phyloP scores from a whole-genome alignment of 2,888 invertebrate species.

The Nymphalis polychloros region DNA sequence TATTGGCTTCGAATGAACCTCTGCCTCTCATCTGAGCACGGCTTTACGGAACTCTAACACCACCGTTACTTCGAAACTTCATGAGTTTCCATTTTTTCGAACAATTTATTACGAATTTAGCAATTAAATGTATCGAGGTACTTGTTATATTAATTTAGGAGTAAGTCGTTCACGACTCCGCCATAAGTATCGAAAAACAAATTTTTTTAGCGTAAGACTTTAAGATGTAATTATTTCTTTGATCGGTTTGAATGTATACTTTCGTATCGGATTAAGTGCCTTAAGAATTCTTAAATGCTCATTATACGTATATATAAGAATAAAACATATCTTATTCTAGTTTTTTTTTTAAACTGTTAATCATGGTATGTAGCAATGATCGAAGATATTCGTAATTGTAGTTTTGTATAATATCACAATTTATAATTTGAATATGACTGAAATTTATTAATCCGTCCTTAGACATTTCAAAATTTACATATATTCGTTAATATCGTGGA shows the following conservation, averaged over 20 bases:
- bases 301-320: slow-evolving; percentile 46
- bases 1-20: slow-evolving; percentile 44
- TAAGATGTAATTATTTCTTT: slow-evolving; percentile 29
- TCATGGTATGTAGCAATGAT: slow-evolving; percentile 7
- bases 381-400: slow-evolving; percentile 7
- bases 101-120: slow-evolving; percentile 69
- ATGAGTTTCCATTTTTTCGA: slow-evolving; percentile 58
- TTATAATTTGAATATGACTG: slow-evolving; percentile 29
- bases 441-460: slow-evolving; percentile 30
- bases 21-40: slow-evolving; percentile 62
- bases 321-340: slow-evolving; percentile 43
- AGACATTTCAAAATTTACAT: slow-evolving; percentile 21
- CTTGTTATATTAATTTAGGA: slow-evolving; percentile 56
- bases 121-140: slow-evolving; percentile 54
- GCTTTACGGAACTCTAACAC: slow-evolving; percentile 78
- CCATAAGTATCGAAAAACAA: slow-evolving; percentile 73
- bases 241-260: slow-evolving; percentile 28
- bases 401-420: slow-evolving; percentile 20
- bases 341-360: slow-evolving; percentile 6
- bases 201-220: slow-evolving; percentile 49
- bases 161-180: slow-evolving; percentile 70
- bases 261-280: slow-evolving; percentile 37
- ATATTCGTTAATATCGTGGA: slow-evolving; percentile 34
- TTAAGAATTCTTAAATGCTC: slow-evolving; percentile 44
- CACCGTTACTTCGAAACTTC: slow-evolving; percentile 60